Percentiles rank a stretch among this genome's conserved stretches.
phyloP scores from a whole-genome alignment of 2,113 vertebrate genomes.

The Apistogramma diplotaenia region DNA sequence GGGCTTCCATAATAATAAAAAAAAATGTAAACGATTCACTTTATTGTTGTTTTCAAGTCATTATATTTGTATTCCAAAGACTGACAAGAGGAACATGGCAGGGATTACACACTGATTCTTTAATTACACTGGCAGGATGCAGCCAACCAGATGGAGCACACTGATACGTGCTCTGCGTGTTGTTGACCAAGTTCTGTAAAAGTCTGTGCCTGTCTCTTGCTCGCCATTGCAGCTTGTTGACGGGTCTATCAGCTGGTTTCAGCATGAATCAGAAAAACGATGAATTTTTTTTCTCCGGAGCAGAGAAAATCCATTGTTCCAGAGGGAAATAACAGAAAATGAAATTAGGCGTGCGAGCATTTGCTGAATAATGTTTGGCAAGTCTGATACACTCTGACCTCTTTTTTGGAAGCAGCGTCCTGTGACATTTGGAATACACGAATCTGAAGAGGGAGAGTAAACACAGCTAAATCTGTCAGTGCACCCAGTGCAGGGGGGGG shows the following conservation, averaged over 20 bases:
- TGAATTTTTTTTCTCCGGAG: neutral
- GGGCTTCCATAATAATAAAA: neutral
- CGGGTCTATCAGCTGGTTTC: neutral
- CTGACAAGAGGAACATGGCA: neutral
- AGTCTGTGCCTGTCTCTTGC: neutral
- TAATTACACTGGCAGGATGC: neutral
- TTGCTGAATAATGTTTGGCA: neutral
- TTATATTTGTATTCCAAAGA: neutral
- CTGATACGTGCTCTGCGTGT: neutral
- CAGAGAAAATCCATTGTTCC: neutral
- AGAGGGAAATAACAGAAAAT: neutral
- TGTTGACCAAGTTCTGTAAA: neutral
- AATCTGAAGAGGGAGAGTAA: neutral
- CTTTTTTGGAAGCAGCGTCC: neutral
- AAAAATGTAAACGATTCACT: neutral
- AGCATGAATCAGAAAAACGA: constrained; percentile 11
- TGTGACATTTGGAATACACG: neutral
- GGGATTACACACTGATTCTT: neutral
- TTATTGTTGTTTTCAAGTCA: neutral
- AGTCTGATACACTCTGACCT: neutral
- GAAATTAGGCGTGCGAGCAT: neutral
- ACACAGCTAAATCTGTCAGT: neutral
- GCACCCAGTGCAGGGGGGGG: neutral
- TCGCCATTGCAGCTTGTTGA: neutral
- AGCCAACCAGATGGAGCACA: neutral